Evolutionary conservation across 2,797 vertebrate species (phyloP), one percentile per base, ranked within the genome.

Genomic region (Carapus acus): DNA sequence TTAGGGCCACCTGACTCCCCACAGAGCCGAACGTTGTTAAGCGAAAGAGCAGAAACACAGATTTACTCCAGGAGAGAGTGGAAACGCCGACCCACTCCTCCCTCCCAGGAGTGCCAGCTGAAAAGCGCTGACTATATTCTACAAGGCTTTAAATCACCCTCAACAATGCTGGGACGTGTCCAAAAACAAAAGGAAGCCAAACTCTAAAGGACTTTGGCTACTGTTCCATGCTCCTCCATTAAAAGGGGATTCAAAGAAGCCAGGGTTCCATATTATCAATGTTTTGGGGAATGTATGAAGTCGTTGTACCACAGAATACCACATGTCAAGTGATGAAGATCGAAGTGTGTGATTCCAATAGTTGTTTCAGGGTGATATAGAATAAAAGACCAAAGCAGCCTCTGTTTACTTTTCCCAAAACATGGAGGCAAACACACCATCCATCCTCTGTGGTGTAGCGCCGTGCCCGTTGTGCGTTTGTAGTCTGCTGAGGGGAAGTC

Each of bases 41-140:
- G 70, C 58, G 67, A 83, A 82, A 79, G 21, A 76, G 58, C 78
- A 82, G 73, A 73, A 21, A 24, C 52, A 43, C 52, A 74, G 61
- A 81, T 81, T 64, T 71, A 83, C 67, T 63, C 31, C 45, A 69
- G 67, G 64, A 69, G 52, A 50, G 67, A 64, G 41, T 24, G 15
- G 38, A 53, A 54, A 61, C 49, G 47, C 64, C 60, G 49, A 64
- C 58, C 49, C 48, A 62, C 61, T 65, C 56, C 56, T 67, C 60
- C 57, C 76, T 74, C 73, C 6, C 22, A 73, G 73, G 67, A 71
- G 49, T 68, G 42, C 50, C 58, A 65, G 71, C 40, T 42, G 43
- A 59, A 77, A 83, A 79, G 49, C 78, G 74, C 79, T 82, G 82
- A 83, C 76, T 73, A 64, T 29, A 49, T 66, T 58, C 67, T 76